Percentiles rank a stretch among this genome's conserved stretches.
phyloP scores from a whole-genome alignment of 2,797 vertebrate genomes.

The Denticeps clupeoides region DNA sequence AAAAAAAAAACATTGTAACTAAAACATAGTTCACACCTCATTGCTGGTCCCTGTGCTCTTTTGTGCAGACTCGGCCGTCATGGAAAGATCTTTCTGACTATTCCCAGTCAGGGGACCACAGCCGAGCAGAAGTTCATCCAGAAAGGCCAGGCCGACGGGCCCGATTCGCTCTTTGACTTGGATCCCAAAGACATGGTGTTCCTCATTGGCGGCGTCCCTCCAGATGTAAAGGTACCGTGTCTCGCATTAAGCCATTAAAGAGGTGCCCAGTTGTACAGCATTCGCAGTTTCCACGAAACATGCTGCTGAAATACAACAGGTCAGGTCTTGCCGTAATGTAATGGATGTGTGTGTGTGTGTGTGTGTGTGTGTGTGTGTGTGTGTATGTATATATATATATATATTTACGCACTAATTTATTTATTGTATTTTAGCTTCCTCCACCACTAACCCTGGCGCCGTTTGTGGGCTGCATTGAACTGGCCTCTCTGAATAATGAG shows the following conservation, averaged over 20 bases:
- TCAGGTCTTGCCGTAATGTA: too few relatives aligned
- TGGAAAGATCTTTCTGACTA: constrained; percentile 86
- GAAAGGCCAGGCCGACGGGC: constrained; percentile 72
- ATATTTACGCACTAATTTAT: background rate
- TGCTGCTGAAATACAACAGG: too few relatives aligned
- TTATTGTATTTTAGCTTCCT: constrained; percentile 63
- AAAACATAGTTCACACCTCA: background rate
- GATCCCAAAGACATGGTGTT: constrained; percentile 76
- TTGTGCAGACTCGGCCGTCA: constrained; percentile 79
- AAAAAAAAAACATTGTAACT: too few relatives aligned
- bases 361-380: too few relatives aligned
- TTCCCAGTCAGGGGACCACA: constrained; percentile 76
- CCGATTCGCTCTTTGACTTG: constrained; percentile 77
- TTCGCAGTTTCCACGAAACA: too few relatives aligned
- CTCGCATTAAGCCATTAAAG: too few relatives aligned
- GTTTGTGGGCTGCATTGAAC: constrained; percentile 85
- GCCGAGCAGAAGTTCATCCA: constrained; percentile 97
- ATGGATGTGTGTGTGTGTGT: too few relatives aligned
- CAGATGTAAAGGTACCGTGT: constrained; percentile 68
- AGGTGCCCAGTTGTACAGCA: too few relatives aligned
- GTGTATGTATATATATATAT: too few relatives aligned
- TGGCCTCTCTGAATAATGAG: constrained; percentile 83
- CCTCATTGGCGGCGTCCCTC: constrained; percentile 82
- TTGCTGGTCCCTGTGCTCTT: constrained; percentile 8
- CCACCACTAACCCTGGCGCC: constrained; percentile 75